Conservation (phyloP, 2,113 vertebrate genomes). For the Fukomys damarensis region DNA sequence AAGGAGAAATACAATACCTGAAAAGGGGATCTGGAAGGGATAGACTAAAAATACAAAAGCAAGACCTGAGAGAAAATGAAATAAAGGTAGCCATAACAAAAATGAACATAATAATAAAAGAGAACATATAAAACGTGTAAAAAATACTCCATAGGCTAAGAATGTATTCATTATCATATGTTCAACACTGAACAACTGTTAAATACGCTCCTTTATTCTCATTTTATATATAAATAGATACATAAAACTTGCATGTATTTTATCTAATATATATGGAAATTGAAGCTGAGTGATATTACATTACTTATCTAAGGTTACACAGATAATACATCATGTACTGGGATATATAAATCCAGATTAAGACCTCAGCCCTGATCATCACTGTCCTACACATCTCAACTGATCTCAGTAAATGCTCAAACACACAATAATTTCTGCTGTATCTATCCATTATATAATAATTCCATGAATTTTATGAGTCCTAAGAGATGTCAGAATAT, state of each 20-base stretch:
- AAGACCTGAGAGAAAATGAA: neutral
- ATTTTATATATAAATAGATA: neutral
- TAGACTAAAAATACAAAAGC: neutral
- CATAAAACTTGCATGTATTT: neutral
- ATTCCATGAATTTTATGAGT: constrained; percentile 19
- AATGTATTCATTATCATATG: neutral
- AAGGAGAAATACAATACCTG: neutral
- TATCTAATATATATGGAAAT: neutral
- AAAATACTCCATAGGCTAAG: neutral
- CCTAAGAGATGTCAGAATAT: neutral
- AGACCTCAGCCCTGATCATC: neutral
- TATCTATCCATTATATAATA: neutral
- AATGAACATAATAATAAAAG: neutral
- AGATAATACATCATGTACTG: neutral
- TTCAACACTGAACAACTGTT: neutral
- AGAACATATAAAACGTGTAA: neutral
- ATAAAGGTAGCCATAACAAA: neutral
- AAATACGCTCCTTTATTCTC: neutral
- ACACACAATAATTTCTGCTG: neutral
- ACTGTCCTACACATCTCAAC: neutral
- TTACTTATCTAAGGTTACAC: neutral
- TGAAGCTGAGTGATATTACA: neutral
- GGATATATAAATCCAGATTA: neutral
- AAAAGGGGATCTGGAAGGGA: neutral
- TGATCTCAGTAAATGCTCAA: neutral